Base-by-base conservation (phyloP, 2,888 invertebrate genomes). In the Cryptophagus acutangulus region DNA sequence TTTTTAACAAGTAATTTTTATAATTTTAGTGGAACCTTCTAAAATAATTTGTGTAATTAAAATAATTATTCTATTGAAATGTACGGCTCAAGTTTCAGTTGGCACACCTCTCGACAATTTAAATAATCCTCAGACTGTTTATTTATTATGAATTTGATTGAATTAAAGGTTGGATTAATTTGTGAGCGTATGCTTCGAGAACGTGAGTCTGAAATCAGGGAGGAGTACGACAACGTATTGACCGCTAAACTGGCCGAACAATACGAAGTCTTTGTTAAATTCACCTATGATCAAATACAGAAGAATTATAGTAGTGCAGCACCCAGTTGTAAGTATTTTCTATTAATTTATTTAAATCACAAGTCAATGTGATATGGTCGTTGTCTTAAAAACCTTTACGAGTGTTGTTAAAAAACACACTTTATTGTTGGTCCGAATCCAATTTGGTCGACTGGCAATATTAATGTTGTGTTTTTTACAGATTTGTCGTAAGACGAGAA, bases 261-360 rank as follows among this genome's bases (percentile, higher is more conserved):
- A 73, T 97, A 97, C 67, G 96, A 97, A 71, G 91, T 95, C 63
- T 99, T 97, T 72, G 93, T 96, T 49, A 93, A 93, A 74, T 97
- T 97, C 74, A 96, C 96, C 58, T 86, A 91, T 61, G 97, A 99
- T 75, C 96, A 97, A 78, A 87, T 97, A 64, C 88, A 88, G 66
- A 84, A 79, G 71, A 78, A 81, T 61, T 84, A 75, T 48, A 61
- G 63, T 52, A 63, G 64, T 49, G 57, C 63, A 39, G 55, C 62
- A 40, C 70, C 71, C 51, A 71, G 70, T 58, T 71, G 71, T 71
- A 63, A 68, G 70, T 67, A 57, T 40, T 38, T 28, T 14, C 34
- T 13, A 10, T 48, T n/a, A 36, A 29, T 36, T 20, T 33, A 24
- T 28, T 26, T 33, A 10, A 31, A 2, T 39, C 14, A n/a, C n/a